These are phyloP conservation scores for Daubentonia madagascariensis DNA, from an alignment of 2,113 vertebrate genomes.

Conservation along the genomic window DNA sequence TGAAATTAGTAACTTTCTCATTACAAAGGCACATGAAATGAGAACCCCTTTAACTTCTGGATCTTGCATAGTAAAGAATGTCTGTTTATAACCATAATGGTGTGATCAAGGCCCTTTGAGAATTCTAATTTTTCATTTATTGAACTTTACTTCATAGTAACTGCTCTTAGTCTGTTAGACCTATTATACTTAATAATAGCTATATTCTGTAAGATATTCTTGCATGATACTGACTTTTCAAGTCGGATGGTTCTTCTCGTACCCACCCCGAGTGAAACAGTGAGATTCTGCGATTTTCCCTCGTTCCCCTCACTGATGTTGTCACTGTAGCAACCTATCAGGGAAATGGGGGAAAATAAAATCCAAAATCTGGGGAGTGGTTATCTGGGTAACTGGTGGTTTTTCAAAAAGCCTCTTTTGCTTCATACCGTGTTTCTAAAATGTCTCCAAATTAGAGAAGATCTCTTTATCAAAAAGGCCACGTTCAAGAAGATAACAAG, in stretches of 20 bases:
- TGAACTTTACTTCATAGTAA: not conserved
- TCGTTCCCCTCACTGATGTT: not conserved
- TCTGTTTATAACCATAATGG: not conserved
- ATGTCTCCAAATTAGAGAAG: not conserved
- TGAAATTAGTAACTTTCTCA: conserved; percentile 22
- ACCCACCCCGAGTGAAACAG: not conserved
- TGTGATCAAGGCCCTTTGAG: not conserved
- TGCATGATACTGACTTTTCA: not conserved
- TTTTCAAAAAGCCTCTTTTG: not conserved
- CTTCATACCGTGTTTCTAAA: not conserved
- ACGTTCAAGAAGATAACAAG: not conserved
- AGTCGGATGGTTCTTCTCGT: not conserved
- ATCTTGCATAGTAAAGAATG: not conserved
- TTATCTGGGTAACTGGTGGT: not conserved
- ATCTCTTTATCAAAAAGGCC: not conserved
- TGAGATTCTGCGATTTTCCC: not conserved
- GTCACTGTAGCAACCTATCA: not conserved
- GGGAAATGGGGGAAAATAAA: not conserved
- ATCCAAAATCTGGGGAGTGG: not conserved
- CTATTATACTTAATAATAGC: not conserved
- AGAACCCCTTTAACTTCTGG: not conserved
- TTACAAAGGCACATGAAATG: not conserved
- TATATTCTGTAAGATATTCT: not conserved
- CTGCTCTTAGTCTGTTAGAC: not conserved
- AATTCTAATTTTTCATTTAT: not conserved